Evolutionary conservation across 2,113 vertebrate genomes (phyloP), one percentile per base, ranked within the genome.

Genomic region (Hylia prasina): DNA sequence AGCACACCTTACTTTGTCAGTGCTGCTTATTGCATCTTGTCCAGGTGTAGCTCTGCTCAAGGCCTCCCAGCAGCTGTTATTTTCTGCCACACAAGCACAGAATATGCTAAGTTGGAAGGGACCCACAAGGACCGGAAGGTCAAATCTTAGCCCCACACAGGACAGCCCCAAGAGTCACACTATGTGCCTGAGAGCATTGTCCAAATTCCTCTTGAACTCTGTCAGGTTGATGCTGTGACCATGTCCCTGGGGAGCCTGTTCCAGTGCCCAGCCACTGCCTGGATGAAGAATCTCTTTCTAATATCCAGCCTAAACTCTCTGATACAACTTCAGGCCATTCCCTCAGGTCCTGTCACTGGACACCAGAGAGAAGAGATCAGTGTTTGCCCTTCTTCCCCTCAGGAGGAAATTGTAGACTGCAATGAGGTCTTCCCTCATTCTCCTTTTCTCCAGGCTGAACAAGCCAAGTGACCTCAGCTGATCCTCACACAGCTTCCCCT

Each of bases 211-310:
- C 16, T 58, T 44, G 58, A 31, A 3, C 11, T 58, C 10, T 27
- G 7, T 51, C 53, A 51, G 21, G 11, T 50, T 44, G 9, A 5
- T 58, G 22, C 37, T 58, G 31, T 50, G 9, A 22, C 22, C 6
- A 3, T 16, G 12, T 18, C 27, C 14, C 37, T 58, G 71, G 6
- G 44, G 25, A 50, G 17, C 25, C 44, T 9, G 5, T 68, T 68
- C 44, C 63, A 51, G 27, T 33, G 21, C 7, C 31, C 45, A 44
- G 0, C 21, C 37, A 68, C 31, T 1, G 0, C 31, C 25, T 76
- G 21, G 16, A 5, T 57, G 61, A 57, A 18, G 44, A 68, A 27
- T 8, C 2, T 48, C n/a, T 65, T 13, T 40, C 60, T 66, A 13
- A 35, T 24, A 58, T 6, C 13, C 21, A 50, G 2, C 21, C 21